Conservation (phyloP, 2,888 invertebrate species). For the Pinctada fucata region DNA sequence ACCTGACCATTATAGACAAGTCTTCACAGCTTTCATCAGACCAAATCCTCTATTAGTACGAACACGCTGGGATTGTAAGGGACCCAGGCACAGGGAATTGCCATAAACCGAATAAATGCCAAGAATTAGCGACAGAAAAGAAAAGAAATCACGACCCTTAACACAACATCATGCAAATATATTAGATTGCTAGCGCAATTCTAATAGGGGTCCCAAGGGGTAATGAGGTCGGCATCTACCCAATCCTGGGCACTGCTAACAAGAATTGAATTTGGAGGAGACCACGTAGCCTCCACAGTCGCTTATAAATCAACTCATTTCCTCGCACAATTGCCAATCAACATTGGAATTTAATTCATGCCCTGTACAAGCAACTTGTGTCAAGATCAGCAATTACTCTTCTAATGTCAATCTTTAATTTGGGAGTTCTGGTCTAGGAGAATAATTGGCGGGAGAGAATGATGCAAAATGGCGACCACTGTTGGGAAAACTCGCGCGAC, state of each 20-base stretch:
- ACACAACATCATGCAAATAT: conserved; percentile 32
- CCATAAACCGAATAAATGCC: too few species aligned
- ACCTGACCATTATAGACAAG: too few species aligned
- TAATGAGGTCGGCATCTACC: conserved; percentile 21
- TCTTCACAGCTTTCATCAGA: too few species aligned
- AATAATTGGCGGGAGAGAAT: too few species aligned
- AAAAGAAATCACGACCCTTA: conserved; percentile 26
- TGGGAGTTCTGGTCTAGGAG: too few species aligned
- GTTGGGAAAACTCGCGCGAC: too few species aligned
- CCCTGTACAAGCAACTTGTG: not conserved
- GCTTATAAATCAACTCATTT: conserved; percentile 24
- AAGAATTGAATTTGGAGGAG: conserved; percentile 34
- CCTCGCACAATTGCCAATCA: conserved; percentile 17
- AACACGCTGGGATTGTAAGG: too few species aligned
- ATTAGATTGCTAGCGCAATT: conserved; percentile 34
- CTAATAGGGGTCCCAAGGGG: conserved; percentile 25
- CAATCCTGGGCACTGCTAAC: conserved; percentile 28
- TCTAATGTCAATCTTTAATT: not conserved
- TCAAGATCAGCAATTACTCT: conserved; percentile 5
- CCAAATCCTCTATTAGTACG: too few species aligned
- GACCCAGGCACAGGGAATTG: too few species aligned
- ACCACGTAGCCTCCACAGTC: conserved; percentile 13
- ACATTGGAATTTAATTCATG: conserved; percentile 5
- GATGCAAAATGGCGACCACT: too few species aligned
- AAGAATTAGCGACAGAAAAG: conserved; percentile 1